These are phyloP conservation scores for Dendrolimus kikuchii DNA, from an alignment of 1,140 invertebrate species.

Conservation along the genomic window DNA sequence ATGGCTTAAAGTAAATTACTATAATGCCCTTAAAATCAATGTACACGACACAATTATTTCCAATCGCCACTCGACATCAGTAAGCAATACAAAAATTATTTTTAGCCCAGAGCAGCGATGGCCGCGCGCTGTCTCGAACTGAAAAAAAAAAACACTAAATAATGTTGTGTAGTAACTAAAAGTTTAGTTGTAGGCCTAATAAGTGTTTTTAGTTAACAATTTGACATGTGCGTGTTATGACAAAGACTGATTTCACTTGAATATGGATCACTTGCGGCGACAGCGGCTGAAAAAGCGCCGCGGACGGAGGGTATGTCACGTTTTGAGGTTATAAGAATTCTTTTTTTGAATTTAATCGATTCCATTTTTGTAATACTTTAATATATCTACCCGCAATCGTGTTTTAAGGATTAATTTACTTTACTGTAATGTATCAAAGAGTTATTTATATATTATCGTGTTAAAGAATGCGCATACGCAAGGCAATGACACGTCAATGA, in stretches of 20 bases:
- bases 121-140: conserved; percentile 14
- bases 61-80: conserved; percentile 3
- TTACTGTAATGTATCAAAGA: too few species aligned
- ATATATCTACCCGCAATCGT: too few species aligned
- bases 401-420: too few species aligned
- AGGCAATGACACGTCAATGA: too few species aligned
- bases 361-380: too few species aligned
- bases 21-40: conserved; percentile 15
- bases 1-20: too few species aligned
- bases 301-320: conserved; percentile 25
- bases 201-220: conserved; percentile 27
- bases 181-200: conserved; percentile 15
- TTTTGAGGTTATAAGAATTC: conserved; percentile 7
- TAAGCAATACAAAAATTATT: conserved; percentile 30
- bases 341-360: background rate
- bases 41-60: conserved; percentile 16
- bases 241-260: conserved; percentile 27
- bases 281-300: conserved; percentile 29
- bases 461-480: too few species aligned
- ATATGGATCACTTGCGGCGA: conserved; percentile 45
- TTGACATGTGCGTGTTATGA: conserved; percentile 57
- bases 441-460: too few species aligned
- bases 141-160: conserved; percentile 7
- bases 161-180: conserved; percentile 6
- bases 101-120: conserved; percentile 37